Base-by-base conservation (phyloP, 2,113 vertebrate species). In the Thunnus maccoyii region DNA sequence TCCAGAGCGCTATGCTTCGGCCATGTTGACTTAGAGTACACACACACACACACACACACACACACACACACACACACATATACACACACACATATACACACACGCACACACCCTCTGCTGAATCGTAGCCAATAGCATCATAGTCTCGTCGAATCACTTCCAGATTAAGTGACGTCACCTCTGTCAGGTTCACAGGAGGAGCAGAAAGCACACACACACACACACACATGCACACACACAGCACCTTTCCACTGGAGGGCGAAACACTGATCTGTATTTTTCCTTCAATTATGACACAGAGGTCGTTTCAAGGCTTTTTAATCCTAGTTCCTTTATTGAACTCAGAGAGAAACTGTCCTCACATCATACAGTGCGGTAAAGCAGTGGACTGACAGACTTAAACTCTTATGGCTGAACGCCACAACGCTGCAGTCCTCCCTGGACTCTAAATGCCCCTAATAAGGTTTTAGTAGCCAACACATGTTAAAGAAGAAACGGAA, bases 101-200 rank as follows among this genome's bases (percentile, higher is more conserved):
- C 44, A 62, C 77, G 62, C 75, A 58, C 67, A 72, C 78, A 80
- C 81, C 92, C 89, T 88, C 86, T 86, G 90, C 94, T 97, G 96
- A 96, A 96, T 95, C 90, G 83, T 94, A 93, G 96, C 95, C 96
- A 96, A 96, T 90, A 90, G 92, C 95, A 96, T 97, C 95, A 91
- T 89, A 94, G 92, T 86, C 96, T 84, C 89, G 67, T 95, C 93
- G 96, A 97, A 96, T 97, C 96, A 97, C 92, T 97, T 97, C 95
- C 96, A 96, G 95, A 93, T 94, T 78, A 84, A 82, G 70, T 93
- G 89, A 93, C 81, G 82, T 92, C 89, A 90, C 78, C 90, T 91
- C 64, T 82, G 84, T 92, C 85, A 92, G 88, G 91, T 93, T 94
- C 91, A 93, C 89, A 52, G 65, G 76, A 84, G 76, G 76, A 86